These are phyloP conservation scores for Myzus persicae DNA, from an alignment of 1,140 invertebrate species.

Conservation along the genomic window DNA sequence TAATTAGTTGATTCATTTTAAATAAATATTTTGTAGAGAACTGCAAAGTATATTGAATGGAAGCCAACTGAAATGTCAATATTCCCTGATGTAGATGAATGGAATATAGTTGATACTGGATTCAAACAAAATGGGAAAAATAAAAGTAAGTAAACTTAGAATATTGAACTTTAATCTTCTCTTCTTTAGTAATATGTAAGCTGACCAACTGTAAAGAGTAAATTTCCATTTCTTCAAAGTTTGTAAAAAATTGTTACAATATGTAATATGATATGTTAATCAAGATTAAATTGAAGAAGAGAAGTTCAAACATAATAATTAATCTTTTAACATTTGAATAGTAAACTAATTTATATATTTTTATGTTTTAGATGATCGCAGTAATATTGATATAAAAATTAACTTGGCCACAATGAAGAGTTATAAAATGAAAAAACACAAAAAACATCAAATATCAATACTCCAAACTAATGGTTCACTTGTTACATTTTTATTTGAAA, in stretches of 20 bases:
- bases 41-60: slow-evolving; percentile 77
- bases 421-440: slow-evolving; percentile 73
- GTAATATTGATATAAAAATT: slow-evolving; percentile 47
- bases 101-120: slow-evolving; percentile 80
- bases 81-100: slow-evolving; percentile 81
- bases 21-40: slow-evolving; percentile 64
- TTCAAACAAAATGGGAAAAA: slow-evolving; percentile 67
- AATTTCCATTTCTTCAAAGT: not conserved
- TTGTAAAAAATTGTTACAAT: not conserved
- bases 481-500: slow-evolving; percentile 84
- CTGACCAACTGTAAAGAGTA: not conserved
- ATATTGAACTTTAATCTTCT: not conserved
- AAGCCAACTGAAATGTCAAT: slow-evolving; percentile 77
- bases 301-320: not conserved
- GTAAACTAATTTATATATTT: too few species aligned
- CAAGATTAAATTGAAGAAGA: not conserved
- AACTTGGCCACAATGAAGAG: slow-evolving; percentile 67
- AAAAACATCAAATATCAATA: slow-evolving; percentile 75
- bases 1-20: not conserved
- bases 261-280: not conserved
- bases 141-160: slow-evolving; percentile 66
- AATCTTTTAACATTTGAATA: not conserved
- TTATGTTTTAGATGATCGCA: slow-evolving; percentile 25
- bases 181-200: not conserved
- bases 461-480: slow-evolving; percentile 78